A percentile compares a stretch with the other conserved stretches of the same genome.
Conservation (phyloP, 1,140 invertebrate genomes). For the Sycophila sp. region DNA sequence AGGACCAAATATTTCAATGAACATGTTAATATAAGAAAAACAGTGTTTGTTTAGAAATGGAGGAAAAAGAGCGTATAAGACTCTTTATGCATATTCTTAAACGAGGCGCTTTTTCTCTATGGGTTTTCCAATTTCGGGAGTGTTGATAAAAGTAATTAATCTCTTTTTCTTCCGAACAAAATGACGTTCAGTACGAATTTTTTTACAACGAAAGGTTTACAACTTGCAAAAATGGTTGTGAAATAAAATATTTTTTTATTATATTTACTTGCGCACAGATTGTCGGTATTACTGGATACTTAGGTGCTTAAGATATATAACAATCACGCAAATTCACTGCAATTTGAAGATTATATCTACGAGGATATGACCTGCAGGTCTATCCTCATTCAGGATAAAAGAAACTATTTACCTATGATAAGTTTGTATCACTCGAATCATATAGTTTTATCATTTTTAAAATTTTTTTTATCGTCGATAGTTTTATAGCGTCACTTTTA, state of each 20-base stretch:
- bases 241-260: slow-evolving; percentile 18
- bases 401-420: too few relatives aligned
- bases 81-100: not conserved
- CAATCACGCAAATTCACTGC: not conserved
- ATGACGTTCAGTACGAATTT: not conserved
- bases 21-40: not conserved
- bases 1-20: too few relatives aligned
- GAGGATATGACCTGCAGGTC: too few relatives aligned
- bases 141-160: not conserved
- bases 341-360: slow-evolving; percentile 16
- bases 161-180: slow-evolving; percentile 12
- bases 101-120: not conserved
- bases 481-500: too few relatives aligned
- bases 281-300: slow-evolving; percentile 1
- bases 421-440: not conserved
- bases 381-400: too few relatives aligned
- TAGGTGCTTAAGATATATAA: slow-evolving; percentile 19
- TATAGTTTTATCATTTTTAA: slow-evolving; percentile 3
- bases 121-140: not conserved
- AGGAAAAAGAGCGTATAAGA: not conserved
- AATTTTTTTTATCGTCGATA: too few relatives aligned
- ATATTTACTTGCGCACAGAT: slow-evolving; percentile 9
- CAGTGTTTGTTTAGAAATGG: not conserved
- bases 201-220: not conserved
- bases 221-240: too few relatives aligned